Conservation (phyloP, 2,113 vertebrate genomes). For the Conger conger region DNA sequence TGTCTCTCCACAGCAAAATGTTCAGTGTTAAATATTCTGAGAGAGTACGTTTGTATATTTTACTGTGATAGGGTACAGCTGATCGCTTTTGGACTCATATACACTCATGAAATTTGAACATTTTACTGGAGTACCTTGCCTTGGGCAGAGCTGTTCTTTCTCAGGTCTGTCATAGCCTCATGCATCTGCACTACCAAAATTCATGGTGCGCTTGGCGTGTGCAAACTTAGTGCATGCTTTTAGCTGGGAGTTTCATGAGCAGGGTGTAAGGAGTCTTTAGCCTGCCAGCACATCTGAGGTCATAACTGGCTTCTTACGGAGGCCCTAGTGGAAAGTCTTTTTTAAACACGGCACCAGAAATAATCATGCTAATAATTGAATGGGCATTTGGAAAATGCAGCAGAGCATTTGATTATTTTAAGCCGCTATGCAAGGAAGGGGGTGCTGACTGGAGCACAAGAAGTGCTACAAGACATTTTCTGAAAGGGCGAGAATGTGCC, state of each 20-base stretch:
- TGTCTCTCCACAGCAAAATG: not conserved
- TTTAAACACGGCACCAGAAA: conserved; percentile 37
- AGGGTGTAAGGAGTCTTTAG: conserved; percentile 36
- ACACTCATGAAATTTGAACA: too few relatives aligned
- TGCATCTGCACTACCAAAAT: conserved; percentile 7
- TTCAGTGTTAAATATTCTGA: too few relatives aligned
- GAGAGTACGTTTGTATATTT: too few relatives aligned
- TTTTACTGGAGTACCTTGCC: not conserved
- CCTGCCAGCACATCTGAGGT: conserved; percentile 47
- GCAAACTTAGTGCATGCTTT: conserved; percentile 45
- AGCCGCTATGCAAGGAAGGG: conserved; percentile 22
- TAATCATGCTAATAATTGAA: conserved; percentile 39
- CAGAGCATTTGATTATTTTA: conserved; percentile 44
- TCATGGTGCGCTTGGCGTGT: conserved; percentile 31
- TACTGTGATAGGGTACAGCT: too few relatives aligned
- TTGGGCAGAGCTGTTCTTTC: conserved; percentile 3
- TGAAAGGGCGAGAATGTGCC: not conserved
- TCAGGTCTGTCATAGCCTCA: not conserved
- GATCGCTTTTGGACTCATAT: too few relatives aligned
- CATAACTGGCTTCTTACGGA: conserved; percentile 17
- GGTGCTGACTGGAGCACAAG: conserved; percentile 25
- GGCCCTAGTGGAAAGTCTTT: conserved; percentile 28
- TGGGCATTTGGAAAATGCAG: conserved; percentile 34
- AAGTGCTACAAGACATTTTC: conserved; percentile 12
- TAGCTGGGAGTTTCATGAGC: conserved; percentile 40